phyloP scores from a whole-genome alignment of 1,140 invertebrate species.

The Drosophila neocordata region DNA sequence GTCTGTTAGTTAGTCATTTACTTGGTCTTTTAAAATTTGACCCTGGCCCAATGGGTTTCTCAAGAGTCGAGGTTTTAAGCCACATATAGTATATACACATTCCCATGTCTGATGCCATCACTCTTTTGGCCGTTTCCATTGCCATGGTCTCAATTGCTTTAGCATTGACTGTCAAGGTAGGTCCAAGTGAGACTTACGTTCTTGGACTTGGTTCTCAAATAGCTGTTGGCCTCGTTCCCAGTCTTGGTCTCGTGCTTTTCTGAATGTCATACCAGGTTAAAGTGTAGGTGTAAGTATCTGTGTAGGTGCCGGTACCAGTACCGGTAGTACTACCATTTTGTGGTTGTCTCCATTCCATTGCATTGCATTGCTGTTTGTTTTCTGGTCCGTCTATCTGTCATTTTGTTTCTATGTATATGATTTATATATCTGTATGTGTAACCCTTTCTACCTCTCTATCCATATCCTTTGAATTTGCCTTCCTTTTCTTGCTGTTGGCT shows the following conservation, averaged over 20 bases:
- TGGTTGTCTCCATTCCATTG: constrained; percentile 46
- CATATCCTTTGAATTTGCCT: constrained; percentile 1
- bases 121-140: neutral
- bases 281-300: neutral
- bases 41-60: constrained; percentile 15
- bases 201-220: constrained; percentile 47
- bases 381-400: constrained; percentile 57
- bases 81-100: neutral
- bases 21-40: constrained; percentile 9
- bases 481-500: neutral
- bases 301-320: neutral
- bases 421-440: neutral
- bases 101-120: constrained; percentile 23
- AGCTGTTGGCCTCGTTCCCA: constrained; percentile 42
- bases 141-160: constrained; percentile 68
- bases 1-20: constrained; percentile 18
- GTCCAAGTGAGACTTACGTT: constrained; percentile 40
- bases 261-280: constrained; percentile 19
- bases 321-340: constrained; percentile 38
- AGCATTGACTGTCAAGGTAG: constrained; percentile 73
- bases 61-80: constrained; percentile 13
- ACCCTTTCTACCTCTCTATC: neutral
- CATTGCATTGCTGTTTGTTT: constrained; percentile 63
- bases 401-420: constrained; percentile 12
- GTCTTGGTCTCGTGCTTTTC: constrained; percentile 33